A percentile compares a stretch with the other conserved stretches of the same genome.
phyloP scores from a whole-genome alignment of 2,113 vertebrate genomes.

The Misgurnus mizolepis region DNA sequence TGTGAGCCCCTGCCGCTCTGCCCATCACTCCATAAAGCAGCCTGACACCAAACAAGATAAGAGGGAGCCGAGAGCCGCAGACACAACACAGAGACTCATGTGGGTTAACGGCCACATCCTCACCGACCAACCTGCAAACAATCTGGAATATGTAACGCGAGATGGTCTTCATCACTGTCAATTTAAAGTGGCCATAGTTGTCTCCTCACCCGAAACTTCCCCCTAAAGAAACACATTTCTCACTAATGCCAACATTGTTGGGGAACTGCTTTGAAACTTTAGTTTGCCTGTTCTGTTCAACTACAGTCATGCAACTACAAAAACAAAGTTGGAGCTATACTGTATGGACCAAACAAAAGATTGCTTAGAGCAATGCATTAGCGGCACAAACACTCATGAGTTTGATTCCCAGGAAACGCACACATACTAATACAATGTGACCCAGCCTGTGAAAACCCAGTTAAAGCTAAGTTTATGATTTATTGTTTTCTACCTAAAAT shows the following conservation, averaged over 20 bases:
- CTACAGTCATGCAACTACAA: neutral
- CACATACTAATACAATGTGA: too few relatives aligned
- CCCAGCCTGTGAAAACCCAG: too few relatives aligned
- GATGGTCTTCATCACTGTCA: slow-evolving; percentile 43
- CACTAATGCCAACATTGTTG: slow-evolving; percentile 9
- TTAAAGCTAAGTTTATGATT: too few relatives aligned
- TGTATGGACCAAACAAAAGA: neutral
- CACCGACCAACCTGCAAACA: slow-evolving; percentile 25
- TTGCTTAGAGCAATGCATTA: too few relatives aligned
- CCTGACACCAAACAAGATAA: slow-evolving; percentile 65
- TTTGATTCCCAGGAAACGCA: too few relatives aligned
- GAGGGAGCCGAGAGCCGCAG: slow-evolving; percentile 66
- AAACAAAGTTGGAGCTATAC: neutral
- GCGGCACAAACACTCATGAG: too few relatives aligned
- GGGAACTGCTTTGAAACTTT: slow-evolving; percentile 3
- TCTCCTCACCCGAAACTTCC: slow-evolving; percentile 19
- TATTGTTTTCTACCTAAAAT: too few relatives aligned
- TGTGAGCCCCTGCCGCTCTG: slow-evolving; percentile 61
- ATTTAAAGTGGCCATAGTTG: slow-evolving; percentile 17
- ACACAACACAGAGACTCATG: slow-evolving; percentile 61
- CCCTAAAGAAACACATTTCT: neutral
- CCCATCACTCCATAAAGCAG: slow-evolving; percentile 63
- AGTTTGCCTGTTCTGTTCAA: slow-evolving; percentile 10
- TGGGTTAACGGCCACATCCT: slow-evolving; percentile 60
- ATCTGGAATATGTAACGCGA: slow-evolving; percentile 16